Conservation (phyloP, 2,888 invertebrate species). For the Stegophylla sp. region DNA sequence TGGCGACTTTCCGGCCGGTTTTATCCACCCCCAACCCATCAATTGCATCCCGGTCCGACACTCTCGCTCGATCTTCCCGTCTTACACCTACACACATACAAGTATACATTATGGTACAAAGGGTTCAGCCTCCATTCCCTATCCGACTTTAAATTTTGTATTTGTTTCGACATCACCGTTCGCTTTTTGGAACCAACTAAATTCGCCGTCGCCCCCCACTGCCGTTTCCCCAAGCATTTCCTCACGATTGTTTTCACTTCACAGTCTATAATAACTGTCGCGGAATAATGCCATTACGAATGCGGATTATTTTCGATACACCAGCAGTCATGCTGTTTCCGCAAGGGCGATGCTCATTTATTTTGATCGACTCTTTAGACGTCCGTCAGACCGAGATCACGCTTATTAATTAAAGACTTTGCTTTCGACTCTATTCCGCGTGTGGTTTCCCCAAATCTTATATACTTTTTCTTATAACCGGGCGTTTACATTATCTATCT, state of each 20-base stretch:
- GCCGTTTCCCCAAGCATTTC: neutral
- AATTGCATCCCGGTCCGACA: neutral
- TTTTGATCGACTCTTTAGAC: too few relatives aligned
- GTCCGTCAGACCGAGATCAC: neutral
- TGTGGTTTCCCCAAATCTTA: too few relatives aligned
- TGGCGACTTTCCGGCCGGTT: slow-evolving; percentile 57
- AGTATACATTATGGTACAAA: too few relatives aligned
- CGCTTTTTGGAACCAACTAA: slow-evolving; percentile 10
- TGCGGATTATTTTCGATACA: too few relatives aligned
- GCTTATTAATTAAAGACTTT: too few relatives aligned
- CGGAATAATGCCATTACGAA: slow-evolving; percentile 10
- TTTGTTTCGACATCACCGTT: neutral
- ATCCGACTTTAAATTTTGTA: too few relatives aligned
- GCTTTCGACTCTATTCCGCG: too few relatives aligned
- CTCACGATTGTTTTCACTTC: slow-evolving; percentile 14
- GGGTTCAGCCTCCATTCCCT: neutral
- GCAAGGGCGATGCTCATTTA: too few relatives aligned
- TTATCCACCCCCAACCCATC: neutral
- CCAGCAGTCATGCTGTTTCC: too few relatives aligned
- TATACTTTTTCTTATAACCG: too few relatives aligned
- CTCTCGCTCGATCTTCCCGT: too few relatives aligned
- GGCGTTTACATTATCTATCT: too few relatives aligned
- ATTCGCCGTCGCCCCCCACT: neutral
- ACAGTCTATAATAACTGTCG: slow-evolving; percentile 13
- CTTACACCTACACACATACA: neutral